Base-by-base conservation (phyloP, 1,140 invertebrate species). In the Rhopalosiphum maidis region DNA sequence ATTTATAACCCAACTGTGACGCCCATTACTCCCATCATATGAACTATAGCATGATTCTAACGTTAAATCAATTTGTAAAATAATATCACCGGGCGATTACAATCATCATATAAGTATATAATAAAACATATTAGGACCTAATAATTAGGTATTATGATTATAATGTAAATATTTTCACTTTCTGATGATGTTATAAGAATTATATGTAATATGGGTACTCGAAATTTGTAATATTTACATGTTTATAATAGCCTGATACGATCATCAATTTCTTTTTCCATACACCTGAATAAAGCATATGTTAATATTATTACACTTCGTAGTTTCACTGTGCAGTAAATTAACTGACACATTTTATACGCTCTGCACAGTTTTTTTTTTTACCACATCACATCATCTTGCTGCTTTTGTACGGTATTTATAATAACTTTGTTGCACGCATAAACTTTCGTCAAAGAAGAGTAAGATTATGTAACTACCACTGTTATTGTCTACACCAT, bases 381-480 rank as follows among this genome's bases (percentile, higher is more conserved):
- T 77, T 77, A 77, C 60, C 60, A 23, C 15, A n/a, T 77, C n/a
- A 77, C 60, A 77, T 77, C 60, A 77, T n/a, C 60, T 77, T 15
- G 30, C 18, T 77, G 60, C 30, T 77, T 77, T 77, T 18, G 60
- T n/a, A 77, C 5, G 30, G 60, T 21, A 77, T 77, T 77, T 77
- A 77, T 77, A 35, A 77, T n/a, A 77, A 77, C 60, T 77, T 77
- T 77, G 60, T 77, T 77, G 30, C 60, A 5, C 30, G n/a, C 30
- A 77, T 77, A 77, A 77, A 77, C 60, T 77, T 77, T 77, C 30
- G n/a, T 77, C 60, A 77, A 77, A 77, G 60, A 77, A 77, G n/a
- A 77, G 18, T 77, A 77, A 35, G 77, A 37, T 41, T 41, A 41
- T 35, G 35, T 83, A 37, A 22, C 77, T 83, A 37, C 77, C 77